Evolutionary conservation across 2,888 invertebrate genomes (phyloP).

Genomic region (Luperina testacea): DNA sequence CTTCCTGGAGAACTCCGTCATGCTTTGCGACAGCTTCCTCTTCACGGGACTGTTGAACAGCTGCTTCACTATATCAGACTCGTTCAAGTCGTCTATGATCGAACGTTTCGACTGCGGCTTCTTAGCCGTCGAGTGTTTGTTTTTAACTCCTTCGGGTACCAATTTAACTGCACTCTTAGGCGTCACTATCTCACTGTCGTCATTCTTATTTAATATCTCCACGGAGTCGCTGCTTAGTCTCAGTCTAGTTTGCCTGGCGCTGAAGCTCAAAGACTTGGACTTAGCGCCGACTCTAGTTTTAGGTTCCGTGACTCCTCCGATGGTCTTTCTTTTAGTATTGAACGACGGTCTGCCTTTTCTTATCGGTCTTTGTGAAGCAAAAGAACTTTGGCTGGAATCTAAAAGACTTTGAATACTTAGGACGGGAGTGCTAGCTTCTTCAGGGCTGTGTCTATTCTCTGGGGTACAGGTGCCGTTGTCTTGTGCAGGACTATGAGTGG

Average conservation of each 20-base stretch:
- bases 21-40: conserved; percentile 87
- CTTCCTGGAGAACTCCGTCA: conserved; percentile 83
- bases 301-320: conserved; percentile 68
- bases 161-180: conserved; percentile 81
- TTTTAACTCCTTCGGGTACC: conserved; percentile 83
- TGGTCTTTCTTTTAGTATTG: conserved; percentile 73
- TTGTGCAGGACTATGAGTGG: conserved; percentile 30
- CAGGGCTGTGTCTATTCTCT: conserved; percentile 75
- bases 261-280: conserved; percentile 72
- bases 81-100: conserved; percentile 84
- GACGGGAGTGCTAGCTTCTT: conserved; percentile 80
- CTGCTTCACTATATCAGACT: conserved; percentile 84
- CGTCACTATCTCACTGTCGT: conserved; percentile 77
- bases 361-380: conserved; percentile 54
- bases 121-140: conserved; percentile 87
- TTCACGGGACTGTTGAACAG: conserved; percentile 88
- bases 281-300: conserved; percentile 64
- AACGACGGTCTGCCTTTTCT: conserved; percentile 52
- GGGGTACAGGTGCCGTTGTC: conserved; percentile 76
- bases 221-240: conserved; percentile 69
- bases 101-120: conserved; percentile 86
- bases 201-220: conserved; percentile 65
- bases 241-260: conserved; percentile 63
- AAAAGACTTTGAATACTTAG: conserved; percentile 81
- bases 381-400: conserved; percentile 74